Evolutionary conservation across 2,888 invertebrate genomes (phyloP), one percentile per base, ranked within the genome.

Genomic region (Prosopocoilus inquinatus): DNA sequence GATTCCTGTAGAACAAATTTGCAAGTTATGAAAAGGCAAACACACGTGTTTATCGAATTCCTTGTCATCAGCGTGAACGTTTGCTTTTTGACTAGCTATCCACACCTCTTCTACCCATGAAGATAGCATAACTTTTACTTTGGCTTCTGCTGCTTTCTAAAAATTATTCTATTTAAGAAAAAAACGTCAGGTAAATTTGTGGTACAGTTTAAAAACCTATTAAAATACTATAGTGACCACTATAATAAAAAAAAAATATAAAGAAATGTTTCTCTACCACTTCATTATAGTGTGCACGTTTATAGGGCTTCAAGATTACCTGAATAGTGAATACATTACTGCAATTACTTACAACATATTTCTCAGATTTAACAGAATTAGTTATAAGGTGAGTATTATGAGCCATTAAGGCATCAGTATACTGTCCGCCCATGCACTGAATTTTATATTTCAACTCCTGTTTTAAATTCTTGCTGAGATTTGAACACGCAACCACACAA

Each of bases 91-190:
- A 50, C 90, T 89, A 2, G 80, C 79, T 9, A 87, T 79, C 94
- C 94, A 96, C 0, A 94, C 88, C 0, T 84, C 84, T 34, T 86
- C 79, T 0, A 96, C 80, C 95, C 96, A 96, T 11, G 84, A 81
- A 7, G 84, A 82, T 3, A 83, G 81, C 87, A 95, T 89, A 8
- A 95, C 81, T 32, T 88, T 86, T 55, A 89, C 82, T 49, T 83
- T 82, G 64, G 79, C 79, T 67, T 84, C 83, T 20, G 83, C 80
- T 11, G 92, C 91, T 75, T 84, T 86, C 88, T 90, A 70, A 9
- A 74, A 70, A 53, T 58, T 55, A 38, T 7, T 20, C 43, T 36
- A 36, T 41, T 28, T 28, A 1, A 5, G 7, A 28, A 5, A 28
- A 28, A 5, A n/a, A n/a, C n/a, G n/a, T n/a, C n/a, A n/a, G 20